Percentiles rank a stretch among this genome's conserved stretches.
These are phyloP conservation scores for Indicator maculatus DNA, from an alignment of 2,113 vertebrate genomes.

Conservation along the genomic window DNA sequence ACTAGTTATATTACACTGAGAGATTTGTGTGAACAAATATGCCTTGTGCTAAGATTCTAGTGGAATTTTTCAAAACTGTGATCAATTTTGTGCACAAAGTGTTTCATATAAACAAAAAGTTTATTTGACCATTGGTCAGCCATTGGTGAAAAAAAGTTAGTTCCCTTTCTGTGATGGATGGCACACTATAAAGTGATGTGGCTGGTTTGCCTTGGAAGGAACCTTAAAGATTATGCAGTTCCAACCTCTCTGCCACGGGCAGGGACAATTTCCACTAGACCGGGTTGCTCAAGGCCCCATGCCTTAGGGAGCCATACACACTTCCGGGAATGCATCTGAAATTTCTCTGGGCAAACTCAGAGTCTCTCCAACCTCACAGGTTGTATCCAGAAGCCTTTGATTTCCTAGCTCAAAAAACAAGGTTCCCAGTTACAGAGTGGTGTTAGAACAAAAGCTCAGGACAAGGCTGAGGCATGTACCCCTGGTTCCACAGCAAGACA, in stretches of 20 bases:
- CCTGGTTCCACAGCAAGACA: rapidly evolving
- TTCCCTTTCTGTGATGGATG: not conserved
- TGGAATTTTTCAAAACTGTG: not conserved
- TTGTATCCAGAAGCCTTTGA: not conserved
- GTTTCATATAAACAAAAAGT: not conserved
- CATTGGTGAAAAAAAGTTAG: not conserved
- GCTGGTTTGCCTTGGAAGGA: no score
- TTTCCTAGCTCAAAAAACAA: not conserved
- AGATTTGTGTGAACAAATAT: not conserved
- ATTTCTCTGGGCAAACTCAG: no score
- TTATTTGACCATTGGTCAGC: not conserved
- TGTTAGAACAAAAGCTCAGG: not conserved
- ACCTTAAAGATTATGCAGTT: no score
- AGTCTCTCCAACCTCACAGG: no score
- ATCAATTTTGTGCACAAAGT: not conserved
- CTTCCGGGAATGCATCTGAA: no score
- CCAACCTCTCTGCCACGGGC: no score
- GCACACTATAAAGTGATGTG: not conserved
- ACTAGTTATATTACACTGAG: not conserved
- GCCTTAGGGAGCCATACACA: no score
- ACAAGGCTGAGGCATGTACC: not conserved
- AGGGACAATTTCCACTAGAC: no score
- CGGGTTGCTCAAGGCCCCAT: no score
- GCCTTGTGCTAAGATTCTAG: not conserved
- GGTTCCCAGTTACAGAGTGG: not conserved